A percentile compares a stretch with the other conserved stretches of the same genome.
Evolutionary conservation across 1,140 invertebrate genomes (phyloP).

Genomic region (Leguminivora glycinivorella): DNA sequence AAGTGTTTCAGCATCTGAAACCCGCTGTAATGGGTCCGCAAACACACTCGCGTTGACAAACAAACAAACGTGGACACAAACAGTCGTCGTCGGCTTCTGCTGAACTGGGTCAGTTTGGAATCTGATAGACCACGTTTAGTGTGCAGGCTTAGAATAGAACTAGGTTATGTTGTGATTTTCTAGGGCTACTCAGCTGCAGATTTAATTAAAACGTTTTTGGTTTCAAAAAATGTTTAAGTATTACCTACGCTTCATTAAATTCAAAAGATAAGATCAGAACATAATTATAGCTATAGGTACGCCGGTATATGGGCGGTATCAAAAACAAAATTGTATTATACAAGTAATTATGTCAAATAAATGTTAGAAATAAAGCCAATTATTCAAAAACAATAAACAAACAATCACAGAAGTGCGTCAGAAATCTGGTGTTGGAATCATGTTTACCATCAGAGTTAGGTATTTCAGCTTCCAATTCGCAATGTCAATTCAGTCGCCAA

Average conservation of each 20-base stretch:
- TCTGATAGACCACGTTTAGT: background rate
- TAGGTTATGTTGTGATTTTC: background rate
- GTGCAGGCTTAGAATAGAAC: background rate
- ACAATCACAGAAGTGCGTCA: conserved; percentile 12
- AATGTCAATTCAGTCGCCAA: conserved; percentile 45
- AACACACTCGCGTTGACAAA: conserved; percentile 67
- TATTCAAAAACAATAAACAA: background rate
- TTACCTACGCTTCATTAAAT: no score
- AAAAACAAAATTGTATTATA: no score
- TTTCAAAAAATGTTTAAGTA: no score
- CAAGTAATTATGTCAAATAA: no score
- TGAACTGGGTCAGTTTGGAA: conserved; percentile 52
- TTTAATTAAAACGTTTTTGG: no score
- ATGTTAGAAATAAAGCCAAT: no score
- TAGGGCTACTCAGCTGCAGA: no score
- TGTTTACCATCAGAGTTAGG: conserved; percentile 50
- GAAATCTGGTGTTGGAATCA: conserved; percentile 41
- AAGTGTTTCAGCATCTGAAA: conserved; percentile 10
- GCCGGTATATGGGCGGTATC: no score
- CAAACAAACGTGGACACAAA: conserved; percentile 46
- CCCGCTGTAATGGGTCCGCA: conserved; percentile 68
- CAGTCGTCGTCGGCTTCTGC: conserved; percentile 44
- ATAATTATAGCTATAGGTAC: no score
- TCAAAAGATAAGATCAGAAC: no score
- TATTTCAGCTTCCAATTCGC: conserved; percentile 51